These are phyloP conservation scores for Himalopsyche japonica DNA, from an alignment of 2,888 invertebrate species.

Conservation along the genomic window DNA sequence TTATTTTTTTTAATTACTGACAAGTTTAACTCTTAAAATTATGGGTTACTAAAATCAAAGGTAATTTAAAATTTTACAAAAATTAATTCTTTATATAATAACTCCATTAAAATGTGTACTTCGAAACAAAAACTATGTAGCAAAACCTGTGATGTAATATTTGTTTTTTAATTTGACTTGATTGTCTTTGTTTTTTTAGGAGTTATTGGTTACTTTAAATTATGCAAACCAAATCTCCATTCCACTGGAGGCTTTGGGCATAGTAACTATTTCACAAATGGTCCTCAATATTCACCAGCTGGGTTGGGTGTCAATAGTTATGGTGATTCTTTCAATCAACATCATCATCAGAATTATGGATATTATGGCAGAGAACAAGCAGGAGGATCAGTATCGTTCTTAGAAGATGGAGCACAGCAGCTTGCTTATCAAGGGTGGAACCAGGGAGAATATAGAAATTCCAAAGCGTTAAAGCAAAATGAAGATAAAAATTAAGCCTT, in stretches of 20 bases:
- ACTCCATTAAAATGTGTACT: too few relatives aligned
- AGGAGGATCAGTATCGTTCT: constrained; percentile 64
- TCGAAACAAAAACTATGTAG: too few relatives aligned
- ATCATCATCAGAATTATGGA: constrained; percentile 42
- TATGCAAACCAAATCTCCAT: constrained; percentile 73
- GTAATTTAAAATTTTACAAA: too few relatives aligned
- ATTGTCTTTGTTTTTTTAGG: constrained; percentile 52
- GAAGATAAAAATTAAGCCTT: neutral
- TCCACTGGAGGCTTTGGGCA: constrained; percentile 56
- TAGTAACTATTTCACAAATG: constrained; percentile 50
- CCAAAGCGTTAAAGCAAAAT: constrained; percentile 15
- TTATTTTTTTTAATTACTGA: too few relatives aligned
- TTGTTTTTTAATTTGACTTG: too few relatives aligned
- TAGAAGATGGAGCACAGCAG: constrained; percentile 67
- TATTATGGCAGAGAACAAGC: constrained; percentile 41
- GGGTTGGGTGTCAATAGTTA: constrained; percentile 73
- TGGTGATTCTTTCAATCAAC: constrained; percentile 51
- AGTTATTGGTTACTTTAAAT: constrained; percentile 81
- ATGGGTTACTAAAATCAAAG: too few relatives aligned
- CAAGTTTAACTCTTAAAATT: too few relatives aligned
- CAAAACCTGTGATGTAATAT: too few relatives aligned
- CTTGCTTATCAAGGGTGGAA: constrained; percentile 75
- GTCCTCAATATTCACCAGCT: constrained; percentile 73
- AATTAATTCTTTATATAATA: too few relatives aligned
- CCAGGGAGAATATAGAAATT: constrained; percentile 58